phyloP scores from a whole-genome alignment of 2,113 vertebrate genomes.

The Falco punctatus region DNA sequence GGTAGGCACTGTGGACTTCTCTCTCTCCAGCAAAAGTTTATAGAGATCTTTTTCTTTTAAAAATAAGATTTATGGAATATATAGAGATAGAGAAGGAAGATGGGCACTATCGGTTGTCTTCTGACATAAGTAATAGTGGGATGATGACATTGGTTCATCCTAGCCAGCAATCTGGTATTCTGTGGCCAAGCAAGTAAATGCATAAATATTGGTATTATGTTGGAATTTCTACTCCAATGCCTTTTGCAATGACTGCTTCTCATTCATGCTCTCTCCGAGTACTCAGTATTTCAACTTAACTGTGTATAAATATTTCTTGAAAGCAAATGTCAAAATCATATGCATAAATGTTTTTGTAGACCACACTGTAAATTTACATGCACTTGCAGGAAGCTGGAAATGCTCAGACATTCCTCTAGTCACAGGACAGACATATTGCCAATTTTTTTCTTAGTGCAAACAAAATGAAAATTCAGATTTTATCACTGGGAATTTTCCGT shows the following conservation, averaged over 20 bases:
- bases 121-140: background rate
- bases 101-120: background rate
- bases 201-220: background rate
- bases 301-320: background rate
- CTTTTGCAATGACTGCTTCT: background rate
- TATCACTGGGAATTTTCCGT: background rate
- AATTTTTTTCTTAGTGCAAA: background rate
- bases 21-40: background rate
- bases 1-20: background rate
- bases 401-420: background rate
- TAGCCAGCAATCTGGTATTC: background rate
- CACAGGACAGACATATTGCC: background rate
- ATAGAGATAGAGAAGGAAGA: background rate
- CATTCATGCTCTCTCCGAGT: accelerated
- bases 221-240: background rate
- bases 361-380: background rate
- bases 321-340: background rate
- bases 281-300: background rate
- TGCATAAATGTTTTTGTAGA: background rate
- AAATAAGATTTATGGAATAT: background rate
- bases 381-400: background rate
- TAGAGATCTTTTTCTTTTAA: background rate
- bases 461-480: background rate
- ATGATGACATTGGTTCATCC: background rate
- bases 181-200: background rate